A percentile compares a stretch with the other conserved stretches of the same genome.
Conservation (phyloP, 37 sponge, comb jelly and placozoan genomes). For the Petrosia ficiformis region DNA sequence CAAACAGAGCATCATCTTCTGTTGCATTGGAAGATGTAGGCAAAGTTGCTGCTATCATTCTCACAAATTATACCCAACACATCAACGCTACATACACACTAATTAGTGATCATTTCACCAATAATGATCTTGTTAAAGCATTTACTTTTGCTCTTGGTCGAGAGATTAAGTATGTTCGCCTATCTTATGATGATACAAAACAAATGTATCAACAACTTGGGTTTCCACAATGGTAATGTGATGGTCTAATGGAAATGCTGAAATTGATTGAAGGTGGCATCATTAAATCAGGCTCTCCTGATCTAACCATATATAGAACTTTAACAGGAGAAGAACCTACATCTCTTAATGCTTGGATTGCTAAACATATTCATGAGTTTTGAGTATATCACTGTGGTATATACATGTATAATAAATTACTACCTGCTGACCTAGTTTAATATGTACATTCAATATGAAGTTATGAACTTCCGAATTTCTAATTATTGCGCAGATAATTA, state of each 20-base stretch:
- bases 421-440: too few relatives aligned
- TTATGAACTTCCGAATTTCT: too few relatives aligned
- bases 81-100: conserved; percentile 39
- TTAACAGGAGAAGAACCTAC: conserved; percentile 50
- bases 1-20: conserved; percentile 18
- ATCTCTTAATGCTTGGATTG: conserved; percentile 34
- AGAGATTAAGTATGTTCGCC: conserved; percentile 26
- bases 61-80: conserved; percentile 26
- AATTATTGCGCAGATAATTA: too few relatives aligned
- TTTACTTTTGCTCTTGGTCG: conserved; percentile 41
- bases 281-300: background rate
- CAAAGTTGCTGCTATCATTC: conserved; percentile 41
- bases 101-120: conserved; percentile 46
- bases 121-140: conserved; percentile 21
- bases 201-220: background rate
- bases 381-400: conserved; percentile 5
- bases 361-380: conserved; percentile 19
- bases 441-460: too few relatives aligned
- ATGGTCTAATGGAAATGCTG: conserved; percentile 31
- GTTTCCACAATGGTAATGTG: conserved; percentile 36
- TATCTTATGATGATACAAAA: conserved; percentile 49
- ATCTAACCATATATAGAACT: conserved; percentile 3
- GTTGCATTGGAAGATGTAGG: conserved; percentile 38
- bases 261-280: conserved; percentile 44
- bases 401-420: too few relatives aligned